Evolutionary conservation across 2,113 vertebrate species (phyloP).

Genomic region (Delphinus delphis): DNA sequence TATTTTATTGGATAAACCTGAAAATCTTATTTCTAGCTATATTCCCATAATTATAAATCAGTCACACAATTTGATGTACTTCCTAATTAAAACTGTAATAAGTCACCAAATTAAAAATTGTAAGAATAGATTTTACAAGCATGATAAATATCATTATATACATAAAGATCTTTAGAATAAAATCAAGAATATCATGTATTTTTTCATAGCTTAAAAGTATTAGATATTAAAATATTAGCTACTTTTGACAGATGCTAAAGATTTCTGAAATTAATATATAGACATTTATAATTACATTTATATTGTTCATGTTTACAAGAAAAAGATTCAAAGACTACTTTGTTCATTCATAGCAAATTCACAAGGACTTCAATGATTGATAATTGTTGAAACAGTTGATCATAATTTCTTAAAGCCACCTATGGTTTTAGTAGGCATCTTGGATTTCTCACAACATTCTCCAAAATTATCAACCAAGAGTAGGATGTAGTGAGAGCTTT

Average conservation of each 20-base stretch:
- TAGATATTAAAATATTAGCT: neutral
- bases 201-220: neutral
- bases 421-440: neutral
- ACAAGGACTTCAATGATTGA: neutral
- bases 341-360: neutral
- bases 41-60: neutral
- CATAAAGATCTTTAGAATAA: neutral
- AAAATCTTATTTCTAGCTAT: neutral
- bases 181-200: neutral
- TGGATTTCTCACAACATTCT: neutral
- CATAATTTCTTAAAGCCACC: neutral
- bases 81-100: slow-evolving; percentile 12
- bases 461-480: neutral
- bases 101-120: neutral
- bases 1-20: neutral
- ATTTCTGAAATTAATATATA: neutral
- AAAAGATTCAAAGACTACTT: neutral
- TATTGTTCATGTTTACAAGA: neutral
- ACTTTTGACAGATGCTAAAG: neutral
- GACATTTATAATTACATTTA: neutral
- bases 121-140: slow-evolving; percentile 16
- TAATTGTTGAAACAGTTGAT: neutral
- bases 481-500: neutral
- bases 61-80: neutral
- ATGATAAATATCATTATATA: neutral